Evolutionary conservation across 1,140 invertebrate species (phyloP), one percentile per base, ranked within the genome.

Genomic region (Subanguina moxae): DNA sequence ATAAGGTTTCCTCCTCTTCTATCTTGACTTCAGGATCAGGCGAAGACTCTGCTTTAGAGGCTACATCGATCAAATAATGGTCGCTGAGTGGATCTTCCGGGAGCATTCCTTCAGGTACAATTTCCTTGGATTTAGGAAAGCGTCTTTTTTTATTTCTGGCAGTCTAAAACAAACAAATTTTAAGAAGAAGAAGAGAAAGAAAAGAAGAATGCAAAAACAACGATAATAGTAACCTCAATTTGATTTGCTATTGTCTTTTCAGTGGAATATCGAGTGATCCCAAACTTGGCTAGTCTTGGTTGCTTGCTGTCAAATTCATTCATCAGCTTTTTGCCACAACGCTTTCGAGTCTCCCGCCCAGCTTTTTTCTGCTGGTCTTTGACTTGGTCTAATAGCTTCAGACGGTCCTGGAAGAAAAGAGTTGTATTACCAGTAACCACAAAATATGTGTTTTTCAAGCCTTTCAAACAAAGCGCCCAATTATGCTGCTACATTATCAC

Each of bases 221-320:
- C 8, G n/a, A 52, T 52, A 52, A 21, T 7, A 52, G 1, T 21
- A 15, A 52, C 48, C 48, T 52, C n/a, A 52, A 52, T 52, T 21
- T 52, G n/a, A 21, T 52, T 25, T 15, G n/a, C n/a, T 7, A 52
- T 52, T 5, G 48, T 52, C 15, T 67, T 30, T 42, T 68, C 25
- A 28, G 28, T 23, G 13, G 69, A 23, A 57, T 77, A 72, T 17
- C 75, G 68, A 8, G 72, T 62, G 19, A 80, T 77, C 38, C 78
- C 78, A 48, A 80, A 80, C 38, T 78, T 75, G 30, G 72, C 66
- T 17, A 80, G 63, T 64, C 62, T 71, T 17, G 78, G 73, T 42
- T 82, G 78, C 58, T 74, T 71, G 15, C 27, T 38, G 32, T 38
- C 32, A 11, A 38, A 11, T 38, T 57, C 65, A 23, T 73, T 72